These are phyloP conservation scores for Trypoxylon attenuatum DNA, from an alignment of 2,888 invertebrate genomes.

Conservation along the genomic window DNA sequence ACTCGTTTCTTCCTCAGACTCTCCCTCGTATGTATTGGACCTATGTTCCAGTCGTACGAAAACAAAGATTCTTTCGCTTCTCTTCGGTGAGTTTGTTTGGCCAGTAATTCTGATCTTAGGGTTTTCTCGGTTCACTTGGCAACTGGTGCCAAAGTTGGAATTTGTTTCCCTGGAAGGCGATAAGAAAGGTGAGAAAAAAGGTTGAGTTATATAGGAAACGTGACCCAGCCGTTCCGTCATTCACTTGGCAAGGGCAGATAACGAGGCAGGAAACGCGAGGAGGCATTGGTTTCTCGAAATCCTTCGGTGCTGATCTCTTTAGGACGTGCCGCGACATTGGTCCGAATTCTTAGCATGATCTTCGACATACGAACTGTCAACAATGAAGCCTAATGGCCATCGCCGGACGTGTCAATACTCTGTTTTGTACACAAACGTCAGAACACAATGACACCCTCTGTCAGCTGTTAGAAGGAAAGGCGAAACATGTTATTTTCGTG, in stretches of 20 bases:
- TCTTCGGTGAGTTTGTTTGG: too few relatives aligned
- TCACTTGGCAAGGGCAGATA: constrained; percentile 57
- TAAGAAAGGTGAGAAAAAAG: constrained; percentile 23
- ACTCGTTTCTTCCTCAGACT: too few relatives aligned
- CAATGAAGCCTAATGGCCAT: constrained; percentile 59
- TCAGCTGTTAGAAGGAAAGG: constrained; percentile 52
- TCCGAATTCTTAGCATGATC: constrained; percentile 45
- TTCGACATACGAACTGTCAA: constrained; percentile 49
- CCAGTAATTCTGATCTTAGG: too few relatives aligned
- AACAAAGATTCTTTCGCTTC: too few relatives aligned
- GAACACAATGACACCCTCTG: constrained; percentile 58
- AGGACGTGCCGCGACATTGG: constrained; percentile 59
- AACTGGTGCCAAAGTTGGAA: neutral
- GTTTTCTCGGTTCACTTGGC: neutral
- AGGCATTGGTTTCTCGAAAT: constrained; percentile 55
- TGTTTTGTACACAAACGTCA: constrained; percentile 72
- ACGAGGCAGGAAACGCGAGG: constrained; percentile 41
- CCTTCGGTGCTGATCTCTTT: constrained; percentile 54
- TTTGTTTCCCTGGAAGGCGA: constrained; percentile 1
- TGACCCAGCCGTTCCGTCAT: constrained; percentile 53
- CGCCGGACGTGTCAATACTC: constrained; percentile 66
- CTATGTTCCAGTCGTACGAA: too few relatives aligned
- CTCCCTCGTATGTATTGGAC: too few relatives aligned
- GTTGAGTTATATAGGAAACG: constrained; percentile 58
- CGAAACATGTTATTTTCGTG: constrained; percentile 57